A percentile compares a stretch with the other conserved stretches of the same genome.
Evolutionary conservation across 1,140 invertebrate species (phyloP).

Genomic region (Trachymyrmex cornetzi): DNA sequence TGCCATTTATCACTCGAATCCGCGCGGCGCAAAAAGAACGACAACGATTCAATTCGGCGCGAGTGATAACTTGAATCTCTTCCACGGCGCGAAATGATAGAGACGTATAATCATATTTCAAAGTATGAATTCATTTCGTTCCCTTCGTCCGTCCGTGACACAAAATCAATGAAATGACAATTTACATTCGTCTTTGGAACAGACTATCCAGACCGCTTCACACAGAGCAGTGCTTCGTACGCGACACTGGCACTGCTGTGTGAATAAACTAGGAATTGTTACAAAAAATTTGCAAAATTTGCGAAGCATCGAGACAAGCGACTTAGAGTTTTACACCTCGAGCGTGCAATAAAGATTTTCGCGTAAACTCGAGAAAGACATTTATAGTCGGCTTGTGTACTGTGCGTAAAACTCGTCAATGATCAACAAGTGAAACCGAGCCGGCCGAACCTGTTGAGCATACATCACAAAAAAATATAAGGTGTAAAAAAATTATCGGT

Average conservation of each 20-base stretch:
- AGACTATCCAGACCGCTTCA: background rate
- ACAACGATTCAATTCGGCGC: slow-evolving; percentile 16
- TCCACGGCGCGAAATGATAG: background rate
- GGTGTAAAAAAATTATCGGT: slow-evolving; percentile 35
- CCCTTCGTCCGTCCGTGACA: background rate
- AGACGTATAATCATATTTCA: background rate
- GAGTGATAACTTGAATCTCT: background rate
- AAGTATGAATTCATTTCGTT: slow-evolving; percentile 4
- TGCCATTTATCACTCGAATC: slow-evolving; percentile 37
- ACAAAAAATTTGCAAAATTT: background rate
- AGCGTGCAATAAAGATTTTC: background rate
- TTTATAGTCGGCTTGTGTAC: slow-evolving; percentile 9
- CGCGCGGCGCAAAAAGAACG: background rate
- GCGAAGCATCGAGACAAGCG: background rate
- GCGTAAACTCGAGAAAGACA: background rate
- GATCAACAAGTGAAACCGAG: slow-evolving; percentile 59
- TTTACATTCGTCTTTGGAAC: background rate
- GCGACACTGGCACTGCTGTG: no score
- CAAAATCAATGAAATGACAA: background rate
- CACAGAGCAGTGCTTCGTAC: background rate
- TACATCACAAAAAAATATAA: slow-evolving; percentile 17
- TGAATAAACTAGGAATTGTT: background rate
- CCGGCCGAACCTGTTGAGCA: slow-evolving; percentile 56
- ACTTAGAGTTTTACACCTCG: background rate
- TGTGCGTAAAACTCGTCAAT: slow-evolving; percentile 34